Evolutionary conservation across 1,140 invertebrate genomes (phyloP).

Genomic region (Orchestia grillus): DNA sequence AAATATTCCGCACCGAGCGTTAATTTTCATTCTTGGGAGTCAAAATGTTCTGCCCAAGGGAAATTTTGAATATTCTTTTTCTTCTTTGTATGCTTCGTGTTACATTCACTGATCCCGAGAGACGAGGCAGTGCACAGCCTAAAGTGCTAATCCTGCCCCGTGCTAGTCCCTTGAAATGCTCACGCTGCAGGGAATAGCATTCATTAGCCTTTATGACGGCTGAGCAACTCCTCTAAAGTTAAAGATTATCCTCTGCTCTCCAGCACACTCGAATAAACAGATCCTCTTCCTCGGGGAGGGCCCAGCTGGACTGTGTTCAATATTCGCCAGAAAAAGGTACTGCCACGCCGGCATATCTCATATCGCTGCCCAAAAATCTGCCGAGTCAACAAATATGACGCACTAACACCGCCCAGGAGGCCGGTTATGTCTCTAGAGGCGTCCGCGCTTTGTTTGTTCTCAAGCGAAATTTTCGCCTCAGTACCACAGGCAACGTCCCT

Average conservation of each 20-base stretch:
- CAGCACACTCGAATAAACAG: not conserved
- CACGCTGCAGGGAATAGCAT: not conserved
- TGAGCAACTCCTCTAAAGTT: not conserved
- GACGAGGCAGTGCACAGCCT: not conserved
- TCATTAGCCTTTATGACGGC: not conserved
- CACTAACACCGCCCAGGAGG: not conserved
- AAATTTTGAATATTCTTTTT: not conserved
- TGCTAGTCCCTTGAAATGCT: not conserved
- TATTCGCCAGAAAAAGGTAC: not conserved
- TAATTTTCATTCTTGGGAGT: not conserved
- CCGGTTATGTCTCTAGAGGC: constrained; percentile 5
- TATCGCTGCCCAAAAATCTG: not conserved
- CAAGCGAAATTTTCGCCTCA: not conserved
- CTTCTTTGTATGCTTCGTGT: not conserved
- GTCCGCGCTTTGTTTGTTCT: not conserved
- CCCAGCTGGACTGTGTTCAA: not conserved
- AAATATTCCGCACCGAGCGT: too few relatives aligned
- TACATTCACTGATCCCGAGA: not conserved
- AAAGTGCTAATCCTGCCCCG: not conserved
- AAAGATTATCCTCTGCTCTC: not conserved
- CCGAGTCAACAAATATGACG: constrained; percentile 7
- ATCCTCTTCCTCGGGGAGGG: not conserved
- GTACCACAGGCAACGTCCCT: not conserved
- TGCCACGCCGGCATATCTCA: not conserved
- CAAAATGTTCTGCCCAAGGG: not conserved